Percentiles rank a stretch among this genome's conserved stretches.
Conservation (phyloP, 2,797 vertebrate species). For the Myotis planiceps region DNA sequence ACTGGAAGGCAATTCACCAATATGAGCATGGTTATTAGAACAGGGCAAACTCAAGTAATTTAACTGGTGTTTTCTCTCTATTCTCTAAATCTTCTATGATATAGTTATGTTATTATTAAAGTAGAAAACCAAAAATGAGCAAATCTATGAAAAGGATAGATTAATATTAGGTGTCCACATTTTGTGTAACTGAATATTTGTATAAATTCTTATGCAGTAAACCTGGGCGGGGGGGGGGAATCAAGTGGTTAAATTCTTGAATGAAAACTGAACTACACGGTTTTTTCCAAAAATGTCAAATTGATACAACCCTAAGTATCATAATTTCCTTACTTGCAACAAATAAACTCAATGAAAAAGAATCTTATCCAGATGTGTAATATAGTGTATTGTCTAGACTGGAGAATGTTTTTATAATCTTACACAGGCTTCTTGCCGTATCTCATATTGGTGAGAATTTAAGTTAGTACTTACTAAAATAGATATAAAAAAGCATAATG, state of each 20-base stretch:
- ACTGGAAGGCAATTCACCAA: background rate
- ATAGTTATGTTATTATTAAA: background rate
- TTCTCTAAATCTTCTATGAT: background rate
- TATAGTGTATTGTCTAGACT: background rate
- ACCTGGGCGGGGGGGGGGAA: too few relatives aligned
- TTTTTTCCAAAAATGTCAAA: background rate
- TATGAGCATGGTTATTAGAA: rapidly evolving
- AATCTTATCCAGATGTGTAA: background rate
- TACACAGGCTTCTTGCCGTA: background rate
- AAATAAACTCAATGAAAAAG: background rate
- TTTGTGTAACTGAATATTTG: background rate
- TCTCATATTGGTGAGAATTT: background rate
- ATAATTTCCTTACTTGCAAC: background rate
- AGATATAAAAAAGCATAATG: background rate
- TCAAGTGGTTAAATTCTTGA: slow-evolving; percentile 1
- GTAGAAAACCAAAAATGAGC: background rate
- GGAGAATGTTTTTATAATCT: background rate
- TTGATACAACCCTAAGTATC: background rate
- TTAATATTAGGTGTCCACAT: background rate
- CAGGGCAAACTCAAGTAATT: too few relatives aligned
- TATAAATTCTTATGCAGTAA: background rate
- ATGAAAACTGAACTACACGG: background rate
- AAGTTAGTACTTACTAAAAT: background rate
- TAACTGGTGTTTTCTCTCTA: background rate
- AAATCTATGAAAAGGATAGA: background rate